Evolutionary conservation across 2,888 invertebrate species (phyloP).

Genomic region (Prosopocoilus inquinatus): DNA sequence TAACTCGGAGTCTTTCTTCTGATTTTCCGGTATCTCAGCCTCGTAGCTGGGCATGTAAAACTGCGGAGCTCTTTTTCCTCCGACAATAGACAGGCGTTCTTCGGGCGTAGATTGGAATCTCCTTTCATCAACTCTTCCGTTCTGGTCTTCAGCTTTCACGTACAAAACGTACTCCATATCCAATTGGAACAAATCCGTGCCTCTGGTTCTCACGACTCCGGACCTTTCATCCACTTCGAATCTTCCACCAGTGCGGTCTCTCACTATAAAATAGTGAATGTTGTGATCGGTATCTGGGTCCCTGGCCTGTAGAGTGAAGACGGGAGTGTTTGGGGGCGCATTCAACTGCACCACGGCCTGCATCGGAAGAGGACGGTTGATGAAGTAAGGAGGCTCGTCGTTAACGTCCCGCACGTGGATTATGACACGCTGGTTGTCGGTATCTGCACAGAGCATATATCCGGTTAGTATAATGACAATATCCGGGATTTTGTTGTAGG

Average conservation of each 20-base stretch:
- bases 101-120: slow-evolving; percentile 89
- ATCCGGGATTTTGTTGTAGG: slow-evolving; percentile 1
- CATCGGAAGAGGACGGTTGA: slow-evolving; percentile 96
- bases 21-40: slow-evolving; percentile 94
- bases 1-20: slow-evolving; percentile 96
- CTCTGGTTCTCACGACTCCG: slow-evolving; percentile 87
- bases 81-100: slow-evolving; percentile 89
- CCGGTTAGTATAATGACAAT: background rate
- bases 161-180: slow-evolving; percentile 96
- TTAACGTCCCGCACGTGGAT: slow-evolving; percentile 95
- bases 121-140: slow-evolving; percentile 87
- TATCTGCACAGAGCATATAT: slow-evolving; percentile 59
- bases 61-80: slow-evolving; percentile 96
- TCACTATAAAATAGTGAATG: slow-evolving; percentile 92
- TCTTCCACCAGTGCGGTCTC: slow-evolving; percentile 78
- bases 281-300: slow-evolving; percentile 97
- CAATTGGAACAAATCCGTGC: slow-evolving; percentile 87
- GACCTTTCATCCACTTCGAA: slow-evolving; percentile 37
- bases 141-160: slow-evolving; percentile 95
- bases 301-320: slow-evolving; percentile 94
- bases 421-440: slow-evolving; percentile 92
- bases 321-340: slow-evolving; percentile 92
- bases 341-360: slow-evolving; percentile 95
- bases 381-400: slow-evolving; percentile 96
- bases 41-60: slow-evolving; percentile 95